Base-by-base conservation (phyloP, 2,113 vertebrate species). In the Brienomyrus brachyistius region DNA sequence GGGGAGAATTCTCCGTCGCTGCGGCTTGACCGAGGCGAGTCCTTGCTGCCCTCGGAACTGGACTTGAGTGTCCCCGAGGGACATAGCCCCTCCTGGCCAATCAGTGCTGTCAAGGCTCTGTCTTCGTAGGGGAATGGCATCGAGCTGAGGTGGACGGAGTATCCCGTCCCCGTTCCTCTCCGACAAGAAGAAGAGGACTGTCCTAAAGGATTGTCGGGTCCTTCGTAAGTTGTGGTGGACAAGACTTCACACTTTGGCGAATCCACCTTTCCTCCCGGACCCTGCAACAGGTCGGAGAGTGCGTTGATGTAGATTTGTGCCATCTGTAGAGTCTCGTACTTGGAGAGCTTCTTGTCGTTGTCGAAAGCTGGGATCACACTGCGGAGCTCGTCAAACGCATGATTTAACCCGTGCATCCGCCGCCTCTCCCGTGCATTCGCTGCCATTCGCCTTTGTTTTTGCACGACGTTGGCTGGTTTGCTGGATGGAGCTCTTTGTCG, bases 291-390 rank as follows among this genome's bases (percentile, higher is more conserved):
- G 66, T 99, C 98, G 0, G 98, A 97, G 91, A 99, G 93, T 1
- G 98, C 98, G 91, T 97, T 98, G 94, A 99, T 99, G 96, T 99
- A 99, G 94, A 99, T 99, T 93, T 99, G 98, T 10, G 98, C 98
- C 98, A 99, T 99, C 94, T 99, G 98, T 87, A 99, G 93, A n/a
- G 98, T 99, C 93, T 99, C 98, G 54, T 99, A 99, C 90, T 99
- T 99, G 93, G 98, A 99, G 66, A 99, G 96, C 92, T 99, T 99
- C 94, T 99, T 99, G 96, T 99, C 98, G 93, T 98, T 98, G 95
- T 98, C 98, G 88, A 99, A 96, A 27, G 97, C 97, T 23, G 98
- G 98, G 94, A 99, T 99, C 94, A 99, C 98, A 88, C 97, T 97
- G 93, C 98, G 97, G 94, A 99, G 96, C 93, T 97, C 97, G 94